Conservation (phyloP, 2,888 invertebrate genomes). For the Athripsodes cinereus region DNA sequence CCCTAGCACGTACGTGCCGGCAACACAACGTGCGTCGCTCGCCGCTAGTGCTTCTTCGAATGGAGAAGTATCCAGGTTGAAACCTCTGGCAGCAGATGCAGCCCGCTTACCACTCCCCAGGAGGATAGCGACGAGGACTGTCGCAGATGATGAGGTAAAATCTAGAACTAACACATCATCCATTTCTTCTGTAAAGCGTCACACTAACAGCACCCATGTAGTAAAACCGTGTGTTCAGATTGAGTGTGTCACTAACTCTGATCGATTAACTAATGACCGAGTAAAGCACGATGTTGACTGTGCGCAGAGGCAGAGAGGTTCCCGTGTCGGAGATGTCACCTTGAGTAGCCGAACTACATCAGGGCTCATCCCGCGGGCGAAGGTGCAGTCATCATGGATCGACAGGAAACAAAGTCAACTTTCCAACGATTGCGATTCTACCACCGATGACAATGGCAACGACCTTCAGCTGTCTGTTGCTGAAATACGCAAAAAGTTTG, state of each 20-base stretch:
- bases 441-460: conserved; percentile 55
- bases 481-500: conserved; percentile 54
- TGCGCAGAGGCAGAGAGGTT: conserved; percentile 22
- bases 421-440: conserved; percentile 34
- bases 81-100: conserved; percentile 19
- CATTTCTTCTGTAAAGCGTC: conserved; percentile 18
- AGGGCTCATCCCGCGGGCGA: conserved; percentile 33
- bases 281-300: conserved; percentile 25
- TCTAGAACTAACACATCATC: conserved; percentile 16
- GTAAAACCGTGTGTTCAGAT: conserved; percentile 20
- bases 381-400: conserved; percentile 39
- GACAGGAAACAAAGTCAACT: conserved; percentile 36
- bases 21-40: conserved; percentile 43
- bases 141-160: conserved; percentile 27
- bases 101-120: conserved; percentile 20
- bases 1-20: conserved; percentile 65
- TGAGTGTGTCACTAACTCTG: conserved; percentile 17
- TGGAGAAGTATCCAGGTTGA: conserved; percentile 21
- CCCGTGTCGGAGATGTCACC: conserved; percentile 29
- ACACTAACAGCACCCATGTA: conserved; percentile 23
- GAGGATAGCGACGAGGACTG: conserved; percentile 20
- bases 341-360: conserved; percentile 40
- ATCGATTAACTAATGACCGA: conserved; percentile 12
- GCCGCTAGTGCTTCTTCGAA: conserved; percentile 26
- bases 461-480: conserved; percentile 51